Conservation (phyloP, 2,113 vertebrate genomes). For the Poicephalus gulielmi region DNA sequence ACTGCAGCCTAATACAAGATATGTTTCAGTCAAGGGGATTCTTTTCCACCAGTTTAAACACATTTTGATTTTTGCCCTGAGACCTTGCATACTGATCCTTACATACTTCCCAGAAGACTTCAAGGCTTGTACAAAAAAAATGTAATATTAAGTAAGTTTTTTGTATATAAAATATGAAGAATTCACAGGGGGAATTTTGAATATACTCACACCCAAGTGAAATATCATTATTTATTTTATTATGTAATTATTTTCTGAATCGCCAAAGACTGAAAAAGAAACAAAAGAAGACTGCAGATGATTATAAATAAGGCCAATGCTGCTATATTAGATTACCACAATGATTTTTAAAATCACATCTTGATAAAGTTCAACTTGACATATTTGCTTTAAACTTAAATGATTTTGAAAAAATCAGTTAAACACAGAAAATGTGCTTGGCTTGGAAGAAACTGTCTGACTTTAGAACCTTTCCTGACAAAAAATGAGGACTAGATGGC, state of each 20-base stretch:
- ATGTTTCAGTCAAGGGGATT: not conserved
- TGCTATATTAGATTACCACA: not conserved
- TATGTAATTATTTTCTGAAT: not conserved
- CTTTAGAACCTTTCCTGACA: not conserved
- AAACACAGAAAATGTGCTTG: not conserved
- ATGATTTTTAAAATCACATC: not conserved
- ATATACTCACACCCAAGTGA: not conserved
- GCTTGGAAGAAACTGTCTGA: not conserved
- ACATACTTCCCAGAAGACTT: not conserved
- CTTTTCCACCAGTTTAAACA: not conserved
- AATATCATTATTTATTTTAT: not conserved
- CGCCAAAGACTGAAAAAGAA: not conserved
- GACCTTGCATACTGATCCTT: not conserved
- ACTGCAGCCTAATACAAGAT: not conserved
- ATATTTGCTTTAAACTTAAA: not conserved
- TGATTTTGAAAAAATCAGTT: not conserved
- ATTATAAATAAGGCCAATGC: not conserved
- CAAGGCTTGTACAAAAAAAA: not conserved
- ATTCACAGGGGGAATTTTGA: not conserved
- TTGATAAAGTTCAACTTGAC: not conserved
- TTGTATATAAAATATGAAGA: not conserved
- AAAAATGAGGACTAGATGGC: not conserved
- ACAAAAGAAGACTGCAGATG: not conserved
- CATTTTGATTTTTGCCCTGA: not conserved
- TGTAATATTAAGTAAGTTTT: not conserved